Percentiles rank a stretch among this genome's conserved stretches.
phyloP scores from a whole-genome alignment of 2,888 invertebrate genomes.

The Ormyrus pomaceus region DNA sequence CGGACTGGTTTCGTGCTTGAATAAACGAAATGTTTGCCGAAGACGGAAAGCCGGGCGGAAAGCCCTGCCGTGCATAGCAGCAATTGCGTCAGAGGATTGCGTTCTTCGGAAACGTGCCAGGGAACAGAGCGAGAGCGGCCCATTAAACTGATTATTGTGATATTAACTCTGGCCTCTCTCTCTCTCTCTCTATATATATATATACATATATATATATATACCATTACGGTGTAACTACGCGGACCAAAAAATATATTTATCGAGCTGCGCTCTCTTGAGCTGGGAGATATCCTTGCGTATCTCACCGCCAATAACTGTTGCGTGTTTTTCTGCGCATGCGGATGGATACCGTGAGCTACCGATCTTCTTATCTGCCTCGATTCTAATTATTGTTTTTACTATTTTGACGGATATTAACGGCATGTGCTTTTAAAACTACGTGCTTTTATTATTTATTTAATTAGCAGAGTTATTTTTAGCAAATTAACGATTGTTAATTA shows the following conservation, averaged over 20 bases:
- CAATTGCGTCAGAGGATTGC: background rate
- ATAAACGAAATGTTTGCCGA: background rate
- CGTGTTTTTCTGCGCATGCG: conserved; percentile 13
- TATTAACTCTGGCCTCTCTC: background rate
- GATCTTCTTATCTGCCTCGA: background rate
- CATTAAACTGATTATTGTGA: conserved; percentile 17
- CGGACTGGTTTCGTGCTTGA: too few relatives aligned
- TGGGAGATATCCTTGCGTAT: background rate
- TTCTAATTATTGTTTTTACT: conserved; percentile 11
- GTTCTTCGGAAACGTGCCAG: background rate
- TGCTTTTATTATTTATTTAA: too few relatives aligned
- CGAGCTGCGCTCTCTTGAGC: too few relatives aligned
- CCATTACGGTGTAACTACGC: too few relatives aligned
- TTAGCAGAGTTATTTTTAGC: too few relatives aligned
- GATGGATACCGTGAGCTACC: background rate
- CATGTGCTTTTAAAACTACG: too few relatives aligned
- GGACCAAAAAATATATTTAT: too few relatives aligned
- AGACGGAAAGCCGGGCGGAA: background rate
- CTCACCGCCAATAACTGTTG: conserved; percentile 8
- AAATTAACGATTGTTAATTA: too few relatives aligned
- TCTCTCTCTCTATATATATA: too few relatives aligned
- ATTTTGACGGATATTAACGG: too few relatives aligned
- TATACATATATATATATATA: too few relatives aligned
- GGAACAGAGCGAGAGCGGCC: background rate
- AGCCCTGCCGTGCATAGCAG: background rate